phyloP scores from a whole-genome alignment of 2,113 vertebrate genomes.

The Manacus vitellinus region DNA sequence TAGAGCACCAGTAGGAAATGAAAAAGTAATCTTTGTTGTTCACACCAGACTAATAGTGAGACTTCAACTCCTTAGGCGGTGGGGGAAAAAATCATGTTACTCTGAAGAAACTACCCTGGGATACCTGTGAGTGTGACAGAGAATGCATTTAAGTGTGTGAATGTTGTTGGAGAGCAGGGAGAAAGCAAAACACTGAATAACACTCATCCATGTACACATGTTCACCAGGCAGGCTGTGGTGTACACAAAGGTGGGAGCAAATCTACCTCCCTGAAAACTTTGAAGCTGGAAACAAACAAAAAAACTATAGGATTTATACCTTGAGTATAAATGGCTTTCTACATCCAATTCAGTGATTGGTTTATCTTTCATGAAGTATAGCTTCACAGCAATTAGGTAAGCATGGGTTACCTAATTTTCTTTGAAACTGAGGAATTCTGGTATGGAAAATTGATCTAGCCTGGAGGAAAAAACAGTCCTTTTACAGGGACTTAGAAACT shows the following conservation, averaged over 20 bases:
- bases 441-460: neutral
- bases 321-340: neutral
- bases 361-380: neutral
- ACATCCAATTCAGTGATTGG: neutral
- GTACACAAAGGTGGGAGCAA: neutral
- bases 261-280: neutral
- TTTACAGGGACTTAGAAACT: neutral
- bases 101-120: neutral
- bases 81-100: accelerated
- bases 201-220: neutral
- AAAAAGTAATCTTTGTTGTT: neutral
- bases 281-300: neutral
- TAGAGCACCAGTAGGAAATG: neutral
- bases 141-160: neutral
- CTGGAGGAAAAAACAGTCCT: neutral
- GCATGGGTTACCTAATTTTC: neutral
- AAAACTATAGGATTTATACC: neutral
- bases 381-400: neutral
- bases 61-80: neutral
- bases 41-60: neutral
- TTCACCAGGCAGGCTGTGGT: neutral
- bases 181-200: neutral
- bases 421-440: neutral
- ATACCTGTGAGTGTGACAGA: neutral
- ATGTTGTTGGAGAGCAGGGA: neutral